phyloP scores from a whole-genome alignment of 2,113 vertebrate species.

The Suricata suricatta region DNA sequence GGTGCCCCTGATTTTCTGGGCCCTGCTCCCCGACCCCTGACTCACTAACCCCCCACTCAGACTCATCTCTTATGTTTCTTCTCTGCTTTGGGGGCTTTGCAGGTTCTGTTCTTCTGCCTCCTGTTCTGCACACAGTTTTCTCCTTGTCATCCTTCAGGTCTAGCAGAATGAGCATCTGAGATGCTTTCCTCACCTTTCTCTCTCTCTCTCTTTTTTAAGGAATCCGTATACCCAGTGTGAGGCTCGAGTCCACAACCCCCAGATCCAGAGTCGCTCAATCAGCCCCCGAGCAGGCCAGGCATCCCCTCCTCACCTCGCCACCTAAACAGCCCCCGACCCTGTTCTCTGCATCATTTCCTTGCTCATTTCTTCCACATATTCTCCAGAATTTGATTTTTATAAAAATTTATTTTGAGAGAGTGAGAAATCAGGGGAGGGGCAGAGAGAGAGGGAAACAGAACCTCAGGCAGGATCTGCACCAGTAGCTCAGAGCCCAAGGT shows the following conservation, averaged over 20 bases:
- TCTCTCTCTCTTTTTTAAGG: too few relatives aligned
- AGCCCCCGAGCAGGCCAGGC: too few relatives aligned
- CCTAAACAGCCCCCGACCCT: background rate
- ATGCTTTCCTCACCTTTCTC: background rate
- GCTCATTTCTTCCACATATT: background rate
- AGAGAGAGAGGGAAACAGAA: too few relatives aligned
- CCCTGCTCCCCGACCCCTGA: rapidly evolving
- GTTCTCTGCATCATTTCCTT: background rate
- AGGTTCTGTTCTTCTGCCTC: background rate
- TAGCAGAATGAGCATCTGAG: background rate
- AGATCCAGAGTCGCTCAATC: too few relatives aligned
- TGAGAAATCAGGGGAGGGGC: too few relatives aligned
- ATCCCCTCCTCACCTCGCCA: background rate
- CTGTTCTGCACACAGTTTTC: background rate
- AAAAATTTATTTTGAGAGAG: too few relatives aligned
- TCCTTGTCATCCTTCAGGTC: background rate
- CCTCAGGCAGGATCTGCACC: too few relatives aligned
- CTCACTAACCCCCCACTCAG: background rate
- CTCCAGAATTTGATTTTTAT: background rate
- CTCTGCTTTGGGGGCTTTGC: background rate
- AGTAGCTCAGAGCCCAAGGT: too few relatives aligned
- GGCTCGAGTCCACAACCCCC: too few relatives aligned
- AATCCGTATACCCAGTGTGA: too few relatives aligned
- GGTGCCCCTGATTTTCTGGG: background rate
- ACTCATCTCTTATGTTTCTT: background rate